Conservation (phyloP, 2,888 invertebrate species). For the Quadriops clusia region DNA sequence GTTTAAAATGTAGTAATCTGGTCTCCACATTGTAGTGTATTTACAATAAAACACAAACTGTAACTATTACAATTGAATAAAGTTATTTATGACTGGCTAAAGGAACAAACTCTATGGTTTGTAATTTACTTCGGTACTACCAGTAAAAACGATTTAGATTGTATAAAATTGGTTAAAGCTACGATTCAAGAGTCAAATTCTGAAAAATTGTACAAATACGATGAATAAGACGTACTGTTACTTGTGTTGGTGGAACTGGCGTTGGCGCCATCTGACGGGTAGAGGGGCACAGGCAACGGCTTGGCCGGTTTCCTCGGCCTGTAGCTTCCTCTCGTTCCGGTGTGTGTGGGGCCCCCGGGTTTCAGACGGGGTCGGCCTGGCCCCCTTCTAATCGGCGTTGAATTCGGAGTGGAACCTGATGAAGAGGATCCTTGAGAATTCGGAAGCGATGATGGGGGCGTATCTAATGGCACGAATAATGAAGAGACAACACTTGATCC, state of each 20-base stretch:
- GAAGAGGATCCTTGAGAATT: slow-evolving; percentile 10
- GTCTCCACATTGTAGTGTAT: too few relatives aligned
- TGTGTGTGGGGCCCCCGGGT: slow-evolving; percentile 52
- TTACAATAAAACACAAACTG: too few relatives aligned
- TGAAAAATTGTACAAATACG: slow-evolving; percentile 30
- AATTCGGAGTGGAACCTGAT: slow-evolving; percentile 16
- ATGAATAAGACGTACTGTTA: slow-evolving; percentile 22
- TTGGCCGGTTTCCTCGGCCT: slow-evolving; percentile 44
- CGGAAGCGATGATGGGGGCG: slow-evolving; percentile 13
- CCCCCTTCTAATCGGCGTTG: slow-evolving; percentile 48
- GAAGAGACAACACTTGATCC: too few relatives aligned
- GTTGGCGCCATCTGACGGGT: slow-evolving; percentile 31
- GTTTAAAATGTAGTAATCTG: too few relatives aligned
- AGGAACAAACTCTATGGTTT: too few relatives aligned
- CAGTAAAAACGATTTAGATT: too few relatives aligned
- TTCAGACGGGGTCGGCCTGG: slow-evolving; percentile 57
- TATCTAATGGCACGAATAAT: slow-evolving; percentile 31
- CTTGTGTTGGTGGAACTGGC: slow-evolving; percentile 20
- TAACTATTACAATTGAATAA: too few relatives aligned
- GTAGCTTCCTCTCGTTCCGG: slow-evolving; percentile 47
- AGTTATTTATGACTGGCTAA: too few relatives aligned
- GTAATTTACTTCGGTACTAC: too few relatives aligned
- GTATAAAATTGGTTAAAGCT: too few relatives aligned
- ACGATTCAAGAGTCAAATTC: too few relatives aligned
- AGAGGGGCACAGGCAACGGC: slow-evolving; percentile 35